Base-by-base conservation (phyloP, 2,113 vertebrate species). In the Scomber scombrus region DNA sequence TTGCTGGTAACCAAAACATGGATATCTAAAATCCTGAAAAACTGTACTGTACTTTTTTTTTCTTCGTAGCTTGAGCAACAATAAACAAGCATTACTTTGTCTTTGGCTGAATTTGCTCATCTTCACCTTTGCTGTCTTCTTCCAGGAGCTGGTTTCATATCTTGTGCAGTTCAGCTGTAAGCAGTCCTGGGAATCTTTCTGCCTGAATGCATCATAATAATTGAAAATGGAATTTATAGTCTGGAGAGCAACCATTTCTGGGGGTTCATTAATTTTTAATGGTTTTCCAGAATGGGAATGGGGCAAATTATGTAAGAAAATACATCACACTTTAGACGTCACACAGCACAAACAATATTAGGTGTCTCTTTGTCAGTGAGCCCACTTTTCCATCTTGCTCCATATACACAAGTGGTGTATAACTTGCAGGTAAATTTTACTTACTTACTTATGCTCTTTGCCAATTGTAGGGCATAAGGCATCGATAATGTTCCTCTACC, bases 161-260 rank as follows among this genome's bases (percentile, higher is more conserved):
- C 75, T 57, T 11, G 46, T 51, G 52, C 69, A 13, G 18, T 78
- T 75, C 67, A 75, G 78, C 72, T 64, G 58, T 45, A 11, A 3
- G 46, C 5, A 3, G 72, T 16, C 69, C 31, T 19, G 68, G 71
- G 78, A 86, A 69, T 60, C 69, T 78, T 82, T 71, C 70, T 56
- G 80, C 87, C 58, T 78, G 74, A 87, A 57, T 76, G 82, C 58
- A 29, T 88, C 72, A 85, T 50, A 72, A 86, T 80, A 91, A 92
- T 93, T 91, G 85, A 89, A 89, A 83, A 82, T 82, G 60, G 78
- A 80, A 85, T 88, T 81, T 81, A 80, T 80, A 77, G 78, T 80
- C 73, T 51, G 54, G 63, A 86, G 79, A 69, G 74, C 29, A 61
- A 90, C 70, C 78, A 43, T 85, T 88, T 75, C 62, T 50, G 15